Percentiles rank a stretch among this genome's conserved stretches.
phyloP scores from a whole-genome alignment of 2,797 vertebrate species.

The Spinus olivaceus region DNA sequence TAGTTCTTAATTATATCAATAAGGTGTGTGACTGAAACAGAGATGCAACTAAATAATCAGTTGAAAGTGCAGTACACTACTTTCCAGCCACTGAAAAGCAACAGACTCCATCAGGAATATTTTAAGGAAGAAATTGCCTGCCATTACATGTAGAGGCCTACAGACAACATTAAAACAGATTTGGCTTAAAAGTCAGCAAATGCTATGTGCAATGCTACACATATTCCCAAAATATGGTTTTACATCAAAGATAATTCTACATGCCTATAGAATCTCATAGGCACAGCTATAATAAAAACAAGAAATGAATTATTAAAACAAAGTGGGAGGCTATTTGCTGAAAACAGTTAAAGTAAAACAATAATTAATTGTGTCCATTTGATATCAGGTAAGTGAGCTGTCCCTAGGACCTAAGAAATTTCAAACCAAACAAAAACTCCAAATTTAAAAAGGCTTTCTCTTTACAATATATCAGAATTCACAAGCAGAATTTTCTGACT shows the following conservation, averaged over 20 bases:
- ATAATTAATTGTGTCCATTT: not conserved
- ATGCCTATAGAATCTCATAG: not conserved
- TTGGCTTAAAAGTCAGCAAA: slow-evolving; percentile 1
- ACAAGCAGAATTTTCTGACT: not conserved
- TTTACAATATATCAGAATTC: not conserved
- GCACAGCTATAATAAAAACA: not conserved
- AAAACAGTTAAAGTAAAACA: slow-evolving; percentile 28
- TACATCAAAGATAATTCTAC: slow-evolving; percentile 1
- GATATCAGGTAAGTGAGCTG: not conserved
- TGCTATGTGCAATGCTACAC: not conserved
- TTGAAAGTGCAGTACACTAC: not conserved
- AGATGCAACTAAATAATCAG: not conserved
- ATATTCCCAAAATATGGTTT: not conserved
- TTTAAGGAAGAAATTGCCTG: slow-evolving; percentile 27
- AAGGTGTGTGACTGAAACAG: slow-evolving; percentile 2
- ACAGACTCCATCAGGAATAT: not conserved
- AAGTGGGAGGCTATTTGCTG: not conserved
- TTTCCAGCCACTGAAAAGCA: slow-evolving; percentile 5
- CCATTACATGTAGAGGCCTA: not conserved
- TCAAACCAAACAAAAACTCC: not conserved
- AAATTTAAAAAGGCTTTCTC: not conserved
- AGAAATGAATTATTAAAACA: not conserved
- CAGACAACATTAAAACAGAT: not conserved
- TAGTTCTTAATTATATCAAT: slow-evolving; percentile 54
- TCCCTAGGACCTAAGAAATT: not conserved